phyloP scores from a whole-genome alignment of 2,888 invertebrate genomes.

The Mystacides longicornis region DNA sequence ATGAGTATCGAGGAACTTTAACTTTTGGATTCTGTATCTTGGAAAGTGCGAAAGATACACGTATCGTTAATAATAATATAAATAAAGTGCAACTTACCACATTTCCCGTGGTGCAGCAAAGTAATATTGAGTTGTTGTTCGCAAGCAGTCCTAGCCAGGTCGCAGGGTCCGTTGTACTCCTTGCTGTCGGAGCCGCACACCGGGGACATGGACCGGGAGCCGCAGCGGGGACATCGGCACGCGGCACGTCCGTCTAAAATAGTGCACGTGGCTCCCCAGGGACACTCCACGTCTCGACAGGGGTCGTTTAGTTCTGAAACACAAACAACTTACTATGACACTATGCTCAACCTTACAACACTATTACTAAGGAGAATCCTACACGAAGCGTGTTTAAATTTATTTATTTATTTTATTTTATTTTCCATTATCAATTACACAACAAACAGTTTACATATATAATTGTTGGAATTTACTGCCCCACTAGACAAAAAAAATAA shows the following conservation, averaged over 20 bases:
- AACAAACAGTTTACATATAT: no score
- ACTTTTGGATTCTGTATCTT: no score
- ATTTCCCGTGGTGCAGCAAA: conserved; percentile 76
- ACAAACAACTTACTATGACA: no score
- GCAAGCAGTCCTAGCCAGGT: conserved; percentile 77
- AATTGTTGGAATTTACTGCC: no score
- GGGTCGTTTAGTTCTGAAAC: conserved; percentile 63
- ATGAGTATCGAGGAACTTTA: no score
- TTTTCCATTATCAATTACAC: no score
- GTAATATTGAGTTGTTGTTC: conserved; percentile 65
- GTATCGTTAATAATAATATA: background rate
- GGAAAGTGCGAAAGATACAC: background rate
- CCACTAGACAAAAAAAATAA: background rate
- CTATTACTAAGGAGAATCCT: no score
- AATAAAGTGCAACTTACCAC: conserved; percentile 56
- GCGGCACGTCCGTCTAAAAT: conserved; percentile 61
- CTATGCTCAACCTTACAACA: no score
- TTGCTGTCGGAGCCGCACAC: conserved; percentile 84
- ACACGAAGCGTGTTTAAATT: no score
- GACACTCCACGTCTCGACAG: conserved; percentile 60
- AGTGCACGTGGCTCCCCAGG: conserved; percentile 61
- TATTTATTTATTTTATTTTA: no score
- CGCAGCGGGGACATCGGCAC: conserved; percentile 64
- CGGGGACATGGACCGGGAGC: conserved; percentile 66
- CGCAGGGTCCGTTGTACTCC: conserved; percentile 79